These are phyloP conservation scores for Drosophila subquinaria DNA, from an alignment of 2,888 invertebrate species.

Conservation along the genomic window DNA sequence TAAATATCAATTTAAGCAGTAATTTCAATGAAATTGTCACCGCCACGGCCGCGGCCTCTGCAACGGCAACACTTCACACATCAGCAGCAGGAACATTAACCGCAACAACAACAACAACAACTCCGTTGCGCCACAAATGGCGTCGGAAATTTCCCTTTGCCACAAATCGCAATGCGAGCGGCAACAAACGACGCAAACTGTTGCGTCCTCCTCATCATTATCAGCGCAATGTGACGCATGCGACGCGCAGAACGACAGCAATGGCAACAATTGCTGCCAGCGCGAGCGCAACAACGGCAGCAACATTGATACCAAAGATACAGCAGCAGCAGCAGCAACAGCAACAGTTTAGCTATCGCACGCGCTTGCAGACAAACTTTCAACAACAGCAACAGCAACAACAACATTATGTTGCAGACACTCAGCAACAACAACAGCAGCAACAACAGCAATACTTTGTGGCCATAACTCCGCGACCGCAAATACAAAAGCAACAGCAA, in stretches of 20 bases:
- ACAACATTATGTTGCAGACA: conserved; percentile 48
- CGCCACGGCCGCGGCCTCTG: conserved; percentile 49
- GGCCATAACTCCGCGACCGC: conserved; percentile 51
- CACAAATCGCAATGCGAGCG: conserved; percentile 45
- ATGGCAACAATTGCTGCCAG: conserved; percentile 56
- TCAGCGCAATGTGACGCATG: conserved; percentile 74
- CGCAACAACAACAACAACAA: conserved; percentile 46
- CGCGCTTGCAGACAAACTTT: conserved; percentile 60
- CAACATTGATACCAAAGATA: conserved; percentile 61
- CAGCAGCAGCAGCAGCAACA: conserved; percentile 54
- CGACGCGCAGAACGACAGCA: conserved; percentile 72
- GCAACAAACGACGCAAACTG: conserved; percentile 73
- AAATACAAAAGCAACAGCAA: conserved; percentile 52
- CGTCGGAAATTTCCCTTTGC: conserved; percentile 69
- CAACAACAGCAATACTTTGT: conserved; percentile 43
- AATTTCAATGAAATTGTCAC: conserved; percentile 79
- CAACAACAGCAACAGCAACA: conserved; percentile 64
- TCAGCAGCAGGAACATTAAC: conserved; percentile 22
- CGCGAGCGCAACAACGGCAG: conserved; percentile 53
- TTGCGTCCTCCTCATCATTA: conserved; percentile 62
- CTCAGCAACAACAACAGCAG: conserved; percentile 43
- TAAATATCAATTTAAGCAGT: conserved; percentile 76
- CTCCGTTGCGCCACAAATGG: conserved; percentile 71
- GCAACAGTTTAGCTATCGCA: conserved; percentile 63
- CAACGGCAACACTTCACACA: conserved; percentile 33